phyloP scores from a whole-genome alignment of 2,888 invertebrate species.

The Tenthredo livida region DNA sequence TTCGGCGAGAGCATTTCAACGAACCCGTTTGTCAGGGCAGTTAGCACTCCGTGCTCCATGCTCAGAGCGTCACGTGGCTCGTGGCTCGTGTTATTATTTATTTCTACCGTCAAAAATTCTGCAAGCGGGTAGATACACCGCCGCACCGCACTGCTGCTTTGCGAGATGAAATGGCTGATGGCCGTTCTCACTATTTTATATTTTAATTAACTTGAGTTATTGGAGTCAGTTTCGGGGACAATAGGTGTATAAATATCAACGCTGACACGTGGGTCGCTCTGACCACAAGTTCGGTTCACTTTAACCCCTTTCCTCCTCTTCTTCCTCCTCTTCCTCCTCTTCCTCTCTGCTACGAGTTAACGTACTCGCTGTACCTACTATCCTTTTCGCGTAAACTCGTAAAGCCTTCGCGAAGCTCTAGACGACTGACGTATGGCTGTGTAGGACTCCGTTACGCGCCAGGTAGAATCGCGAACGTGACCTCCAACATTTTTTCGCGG shows the following conservation, averaged over 20 bases:
- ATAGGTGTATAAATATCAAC: slow-evolving; percentile 72
- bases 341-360: not conserved
- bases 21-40: slow-evolving; percentile 51
- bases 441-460: slow-evolving; percentile 27
- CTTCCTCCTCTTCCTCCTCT: not conserved
- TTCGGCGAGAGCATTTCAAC: slow-evolving; percentile 46
- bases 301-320: not conserved
- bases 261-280: slow-evolving; percentile 70
- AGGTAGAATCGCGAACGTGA: slow-evolving; percentile 26
- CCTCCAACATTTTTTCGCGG: slow-evolving; percentile 37
- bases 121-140: slow-evolving; percentile 10
- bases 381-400: not conserved
- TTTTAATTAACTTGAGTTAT: slow-evolving; percentile 74
- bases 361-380: not conserved
- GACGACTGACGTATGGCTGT: slow-evolving; percentile 2
- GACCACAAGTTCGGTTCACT: slow-evolving; percentile 50
- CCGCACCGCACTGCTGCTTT: slow-evolving; percentile 11
- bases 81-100: slow-evolving; percentile 45
- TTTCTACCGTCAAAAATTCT: slow-evolving; percentile 41
- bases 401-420: slow-evolving; percentile 10
- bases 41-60: slow-evolving; percentile 34
- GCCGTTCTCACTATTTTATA: slow-evolving; percentile 53
- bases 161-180: slow-evolving; percentile 43
- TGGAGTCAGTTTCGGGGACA: slow-evolving; percentile 70
- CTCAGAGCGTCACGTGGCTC: slow-evolving; percentile 33